Percentiles rank a stretch among this genome's conserved stretches.
phyloP scores from a whole-genome alignment of 2,888 invertebrate genomes.

The Tachina fera region DNA sequence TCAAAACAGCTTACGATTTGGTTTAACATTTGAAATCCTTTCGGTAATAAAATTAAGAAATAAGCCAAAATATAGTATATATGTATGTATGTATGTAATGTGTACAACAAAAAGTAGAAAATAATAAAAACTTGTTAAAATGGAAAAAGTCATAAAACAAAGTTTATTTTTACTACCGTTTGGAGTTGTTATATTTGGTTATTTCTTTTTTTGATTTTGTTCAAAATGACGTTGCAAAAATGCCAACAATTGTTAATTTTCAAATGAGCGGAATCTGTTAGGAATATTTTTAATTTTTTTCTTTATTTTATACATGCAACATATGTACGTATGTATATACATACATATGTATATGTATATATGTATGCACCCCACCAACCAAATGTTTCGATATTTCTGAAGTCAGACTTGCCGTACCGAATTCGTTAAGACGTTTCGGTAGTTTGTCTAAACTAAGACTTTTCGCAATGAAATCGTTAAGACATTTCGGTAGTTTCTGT shows the following conservation, averaged over 20 bases:
- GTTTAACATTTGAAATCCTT: constrained; percentile 63
- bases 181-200: constrained; percentile 47
- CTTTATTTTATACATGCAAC: neutral
- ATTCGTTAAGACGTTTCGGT: too few relatives aligned
- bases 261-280: constrained; percentile 35
- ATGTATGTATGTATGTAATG: too few relatives aligned
- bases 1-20: constrained; percentile 42
- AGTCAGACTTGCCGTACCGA: too few relatives aligned
- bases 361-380: too few relatives aligned
- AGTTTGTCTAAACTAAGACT: too few relatives aligned
- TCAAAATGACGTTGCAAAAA: neutral
- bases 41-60: constrained; percentile 68
- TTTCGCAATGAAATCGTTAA: too few relatives aligned
- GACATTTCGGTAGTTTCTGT: too few relatives aligned
- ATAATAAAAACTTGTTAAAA: constrained; percentile 56
- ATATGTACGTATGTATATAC: too few relatives aligned
- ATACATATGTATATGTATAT: neutral
- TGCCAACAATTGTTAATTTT: constrained; percentile 27
- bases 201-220: constrained; percentile 2
- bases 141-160: constrained; percentile 65
- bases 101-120: constrained; percentile 13
- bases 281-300: constrained; percentile 15
- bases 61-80: constrained; percentile 39
- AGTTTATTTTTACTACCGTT: constrained; percentile 65
- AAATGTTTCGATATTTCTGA: too few relatives aligned